Percentiles rank a stretch among this genome's conserved stretches.
These are phyloP conservation scores for Argopecten irradians DNA, from an alignment of 1,140 invertebrate genomes.

Conservation along the genomic window DNA sequence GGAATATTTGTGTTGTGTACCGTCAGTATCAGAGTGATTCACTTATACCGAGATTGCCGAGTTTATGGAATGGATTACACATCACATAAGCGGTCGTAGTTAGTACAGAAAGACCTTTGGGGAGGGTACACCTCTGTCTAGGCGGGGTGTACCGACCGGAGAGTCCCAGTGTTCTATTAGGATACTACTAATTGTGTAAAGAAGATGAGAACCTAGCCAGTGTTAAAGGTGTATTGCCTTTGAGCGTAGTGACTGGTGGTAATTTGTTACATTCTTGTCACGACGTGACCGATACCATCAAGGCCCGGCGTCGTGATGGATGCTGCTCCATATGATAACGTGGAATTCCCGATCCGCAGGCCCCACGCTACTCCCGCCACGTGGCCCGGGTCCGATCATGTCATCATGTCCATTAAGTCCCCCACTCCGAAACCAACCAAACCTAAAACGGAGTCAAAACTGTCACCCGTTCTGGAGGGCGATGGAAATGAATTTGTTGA, in stretches of 20 bases:
- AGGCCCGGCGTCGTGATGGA: neutral
- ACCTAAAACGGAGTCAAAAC: slow-evolving; percentile 2
- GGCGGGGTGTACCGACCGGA: neutral
- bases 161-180: neutral
- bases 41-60: neutral
- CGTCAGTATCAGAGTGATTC: neutral
- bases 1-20: neutral
- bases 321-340: neutral
- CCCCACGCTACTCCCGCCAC: neutral
- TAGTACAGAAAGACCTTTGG: neutral
- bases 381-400: neutral
- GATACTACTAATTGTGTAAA: neutral
- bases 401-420: slow-evolving; percentile 6
- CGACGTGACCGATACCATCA: neutral
- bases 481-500: neutral
- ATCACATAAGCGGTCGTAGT: neutral
- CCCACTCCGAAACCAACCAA: neutral
- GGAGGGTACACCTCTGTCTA: neutral
- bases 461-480: slow-evolving; percentile 2
- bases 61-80: neutral
- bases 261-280: slow-evolving; percentile 23
- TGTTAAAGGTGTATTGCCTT: slow-evolving; percentile 13
- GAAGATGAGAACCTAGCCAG: neutral
- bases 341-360: neutral
- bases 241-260: neutral